phyloP scores from a whole-genome alignment of 2,888 invertebrate genomes.

The Pammene aurita region DNA sequence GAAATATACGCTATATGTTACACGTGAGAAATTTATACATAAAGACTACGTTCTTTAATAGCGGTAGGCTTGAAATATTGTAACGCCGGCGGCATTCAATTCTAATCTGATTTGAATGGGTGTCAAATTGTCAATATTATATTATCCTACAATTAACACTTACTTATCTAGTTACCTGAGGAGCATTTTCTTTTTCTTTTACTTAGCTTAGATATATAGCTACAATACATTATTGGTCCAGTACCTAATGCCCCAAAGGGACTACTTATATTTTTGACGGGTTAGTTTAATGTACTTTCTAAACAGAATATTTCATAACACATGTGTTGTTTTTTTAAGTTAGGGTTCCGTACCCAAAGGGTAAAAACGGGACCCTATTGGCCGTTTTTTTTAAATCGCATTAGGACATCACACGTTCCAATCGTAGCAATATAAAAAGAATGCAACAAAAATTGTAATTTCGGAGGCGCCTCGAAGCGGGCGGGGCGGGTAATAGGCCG shows the following conservation, averaged over 20 bases:
- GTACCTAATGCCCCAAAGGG: no score
- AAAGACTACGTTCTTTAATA: neutral
- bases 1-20: neutral
- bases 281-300: no score
- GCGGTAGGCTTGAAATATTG: constrained; percentile 20
- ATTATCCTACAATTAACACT: constrained; percentile 11
- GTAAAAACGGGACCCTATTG: no score
- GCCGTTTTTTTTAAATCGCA: no score
- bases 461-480: constrained; percentile 46
- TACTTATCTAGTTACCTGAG: no score
- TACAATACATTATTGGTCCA: no score
- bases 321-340: no score
- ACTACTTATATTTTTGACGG: no score
- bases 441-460: constrained; percentile 36
- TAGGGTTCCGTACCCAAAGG: no score
- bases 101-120: constrained; percentile 28
- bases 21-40: neutral
- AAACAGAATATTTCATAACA: no score
- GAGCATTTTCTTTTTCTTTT: no score
- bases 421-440: constrained; percentile 18
- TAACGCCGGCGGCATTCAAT: constrained; percentile 26
- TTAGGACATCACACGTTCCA: constrained; percentile 12
- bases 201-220: no score
- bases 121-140: constrained; percentile 7
- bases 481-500: constrained; percentile 47